Conservation (phyloP, 2,113 vertebrate genomes). For the Serinus canaria region DNA sequence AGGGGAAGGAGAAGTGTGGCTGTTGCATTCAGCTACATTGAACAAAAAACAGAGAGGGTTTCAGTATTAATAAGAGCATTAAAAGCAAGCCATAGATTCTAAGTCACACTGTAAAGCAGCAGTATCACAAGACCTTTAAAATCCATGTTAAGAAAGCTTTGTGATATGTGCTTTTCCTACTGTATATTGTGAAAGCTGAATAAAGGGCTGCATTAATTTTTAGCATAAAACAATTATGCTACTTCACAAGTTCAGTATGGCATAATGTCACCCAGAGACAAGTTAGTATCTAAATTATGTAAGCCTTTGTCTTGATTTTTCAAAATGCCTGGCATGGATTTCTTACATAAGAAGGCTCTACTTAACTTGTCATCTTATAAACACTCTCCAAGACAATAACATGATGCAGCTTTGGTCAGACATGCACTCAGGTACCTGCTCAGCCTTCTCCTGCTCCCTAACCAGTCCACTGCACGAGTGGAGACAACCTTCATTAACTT, state of each 20-base stretch:
- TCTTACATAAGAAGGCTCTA: not conserved
- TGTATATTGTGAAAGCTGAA: not conserved
- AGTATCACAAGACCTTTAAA: not conserved
- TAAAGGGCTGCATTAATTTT: not conserved
- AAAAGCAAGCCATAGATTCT: not conserved
- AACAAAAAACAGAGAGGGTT: conserved; percentile 44
- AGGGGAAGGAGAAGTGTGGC: conserved; percentile 93
- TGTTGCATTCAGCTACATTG: conserved; percentile 92
- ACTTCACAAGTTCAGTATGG: rapidly evolving
- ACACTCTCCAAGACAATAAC: not conserved
- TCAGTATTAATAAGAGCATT: not conserved
- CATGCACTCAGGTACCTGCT: not conserved
- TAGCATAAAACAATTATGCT: not conserved
- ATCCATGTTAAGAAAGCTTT: not conserved
- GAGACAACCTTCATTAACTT: not conserved
- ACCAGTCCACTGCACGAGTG: not conserved
- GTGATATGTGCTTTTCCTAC: not conserved
- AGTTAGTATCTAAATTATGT: not conserved
- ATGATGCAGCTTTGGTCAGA: not conserved
- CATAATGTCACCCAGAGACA: not conserved
- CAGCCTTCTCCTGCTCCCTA: not conserved
- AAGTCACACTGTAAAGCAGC: not conserved
- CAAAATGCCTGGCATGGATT: not conserved
- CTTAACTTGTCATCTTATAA: no score
- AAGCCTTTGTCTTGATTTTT: not conserved